Evolutionary conservation across 2,113 vertebrate species (phyloP), one percentile per base, ranked within the genome.

Genomic region (Channa maculata): DNA sequence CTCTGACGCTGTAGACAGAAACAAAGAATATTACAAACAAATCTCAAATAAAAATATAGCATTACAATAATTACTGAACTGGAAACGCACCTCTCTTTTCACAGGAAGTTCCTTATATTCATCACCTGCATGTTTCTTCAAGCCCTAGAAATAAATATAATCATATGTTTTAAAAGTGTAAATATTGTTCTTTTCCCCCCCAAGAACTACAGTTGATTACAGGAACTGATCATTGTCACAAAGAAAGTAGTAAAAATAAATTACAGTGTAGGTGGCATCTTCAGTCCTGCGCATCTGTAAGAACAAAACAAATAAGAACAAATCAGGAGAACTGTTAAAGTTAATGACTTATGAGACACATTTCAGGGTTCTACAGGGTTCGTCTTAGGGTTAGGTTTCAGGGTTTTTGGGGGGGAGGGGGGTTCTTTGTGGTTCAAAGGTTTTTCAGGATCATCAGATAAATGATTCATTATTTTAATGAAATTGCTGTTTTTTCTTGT

Each of bases 81-180:
- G 11, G 41, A 14, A 49, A 49, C 13, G 76, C 48, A 93, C 93
- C 15, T 92, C 86, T 72, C 62, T 48, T 46, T 88, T 87, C 0
- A 75, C 4, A 12, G 86, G 86, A 51, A 94, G 90, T 34, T 89
- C 85, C 44, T 76, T 89, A 37, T 94, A 94, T 0, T 86, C 87
- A n/a, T 83, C 88, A 0, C 86, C 90, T 0, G 65, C 11, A 0
- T 65, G 65, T 41, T 36, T 72, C 8, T 1, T 65, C 76, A 91
- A 54, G 37, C 1, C 76, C 93, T 94, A 65, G 7, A 71, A 1
- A 13, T 33, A 24, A 24, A 24, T 24, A 24, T 24, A 24, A 24
- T 24, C 24, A 24, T 1, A 24, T 1, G 24, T 24, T 24, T 24
- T 24, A 24, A 24, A 24, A 1, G 24, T 24, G 24, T 24, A 24